phyloP scores from a whole-genome alignment of 1,140 invertebrate genomes.

The Drosophila kohkoa region DNA sequence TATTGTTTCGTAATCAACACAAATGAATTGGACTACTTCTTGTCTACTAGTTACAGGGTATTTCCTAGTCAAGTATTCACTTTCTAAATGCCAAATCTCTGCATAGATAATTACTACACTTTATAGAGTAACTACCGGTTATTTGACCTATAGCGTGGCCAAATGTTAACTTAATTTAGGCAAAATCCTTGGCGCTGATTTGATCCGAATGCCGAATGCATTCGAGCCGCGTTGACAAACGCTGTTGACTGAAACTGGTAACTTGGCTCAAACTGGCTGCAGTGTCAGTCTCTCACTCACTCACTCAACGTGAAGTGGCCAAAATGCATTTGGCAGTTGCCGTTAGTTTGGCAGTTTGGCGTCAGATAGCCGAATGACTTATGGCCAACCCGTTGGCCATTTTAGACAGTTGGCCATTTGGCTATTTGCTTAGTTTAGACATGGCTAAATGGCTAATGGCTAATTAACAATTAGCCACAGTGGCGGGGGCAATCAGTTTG shows the following conservation, averaged over 20 bases:
- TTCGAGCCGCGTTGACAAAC: background rate
- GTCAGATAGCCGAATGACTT: conserved; percentile 37
- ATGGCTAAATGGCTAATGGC: conserved; percentile 37
- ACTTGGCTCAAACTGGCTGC: conserved; percentile 14
- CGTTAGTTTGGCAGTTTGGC: conserved; percentile 29
- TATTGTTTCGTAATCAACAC: too few relatives aligned
- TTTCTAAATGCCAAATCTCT: background rate
- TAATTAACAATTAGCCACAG: conserved; percentile 47
- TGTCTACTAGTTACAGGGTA: background rate
- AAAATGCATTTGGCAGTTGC: conserved; percentile 28
- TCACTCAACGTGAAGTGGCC: background rate
- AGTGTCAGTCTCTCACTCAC: background rate
- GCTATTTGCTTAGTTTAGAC: conserved; percentile 5
- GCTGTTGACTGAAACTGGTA: conserved; percentile 11
- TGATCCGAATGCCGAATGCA: background rate
- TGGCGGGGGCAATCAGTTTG: conserved; percentile 46
- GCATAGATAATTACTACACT: background rate
- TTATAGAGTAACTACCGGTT: conserved; percentile 1
- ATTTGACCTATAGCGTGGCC: background rate
- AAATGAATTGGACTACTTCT: background rate
- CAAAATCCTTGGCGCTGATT: conserved; percentile 8
- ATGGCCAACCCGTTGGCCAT: conserved; percentile 22
- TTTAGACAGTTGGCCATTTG: background rate
- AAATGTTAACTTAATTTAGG: background rate
- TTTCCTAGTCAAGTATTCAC: background rate